Conservation (phyloP, 1,140 invertebrate species). For the Oncopeltus fasciatus region DNA sequence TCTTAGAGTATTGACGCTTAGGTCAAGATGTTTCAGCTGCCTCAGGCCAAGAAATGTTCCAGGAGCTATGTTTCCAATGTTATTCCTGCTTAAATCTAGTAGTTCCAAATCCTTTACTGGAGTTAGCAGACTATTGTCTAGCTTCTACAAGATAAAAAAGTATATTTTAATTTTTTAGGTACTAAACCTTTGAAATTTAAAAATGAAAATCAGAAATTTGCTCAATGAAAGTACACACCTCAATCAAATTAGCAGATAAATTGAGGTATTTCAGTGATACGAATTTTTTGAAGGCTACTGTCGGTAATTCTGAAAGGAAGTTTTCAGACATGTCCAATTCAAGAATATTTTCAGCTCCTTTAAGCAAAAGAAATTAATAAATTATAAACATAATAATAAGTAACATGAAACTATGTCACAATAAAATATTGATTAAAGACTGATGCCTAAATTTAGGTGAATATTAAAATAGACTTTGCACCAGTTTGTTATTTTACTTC, state of each 20-base stretch:
- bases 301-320: conserved; percentile 66
- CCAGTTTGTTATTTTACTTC: too few species aligned
- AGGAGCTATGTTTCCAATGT: conserved; percentile 59
- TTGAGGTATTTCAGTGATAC: conserved; percentile 53
- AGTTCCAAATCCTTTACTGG: conserved; percentile 49
- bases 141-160: conserved; percentile 36
- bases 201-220: too few species aligned
- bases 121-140: conserved; percentile 50
- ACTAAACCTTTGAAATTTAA: too few species aligned
- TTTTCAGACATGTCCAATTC: conserved; percentile 71
- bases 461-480: too few species aligned
- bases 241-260: conserved; percentile 68
- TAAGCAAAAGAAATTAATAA: conserved; percentile 15
- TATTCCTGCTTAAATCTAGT: conserved; percentile 70
- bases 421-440: too few species aligned
- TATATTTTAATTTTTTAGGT: too few species aligned
- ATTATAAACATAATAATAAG: not conserved
- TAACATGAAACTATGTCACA: too few species aligned
- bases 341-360: conserved; percentile 52
- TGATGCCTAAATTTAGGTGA: too few species aligned
- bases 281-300: conserved; percentile 53
- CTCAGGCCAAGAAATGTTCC: conserved; percentile 62
- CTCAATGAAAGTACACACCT: too few species aligned
- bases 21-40: conserved; percentile 54
- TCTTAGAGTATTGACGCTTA: conserved; percentile 70